Evolutionary conservation across 53 echinoderm and acorn worm species (phyloP).

Genomic region (Henricia sp.): DNA sequence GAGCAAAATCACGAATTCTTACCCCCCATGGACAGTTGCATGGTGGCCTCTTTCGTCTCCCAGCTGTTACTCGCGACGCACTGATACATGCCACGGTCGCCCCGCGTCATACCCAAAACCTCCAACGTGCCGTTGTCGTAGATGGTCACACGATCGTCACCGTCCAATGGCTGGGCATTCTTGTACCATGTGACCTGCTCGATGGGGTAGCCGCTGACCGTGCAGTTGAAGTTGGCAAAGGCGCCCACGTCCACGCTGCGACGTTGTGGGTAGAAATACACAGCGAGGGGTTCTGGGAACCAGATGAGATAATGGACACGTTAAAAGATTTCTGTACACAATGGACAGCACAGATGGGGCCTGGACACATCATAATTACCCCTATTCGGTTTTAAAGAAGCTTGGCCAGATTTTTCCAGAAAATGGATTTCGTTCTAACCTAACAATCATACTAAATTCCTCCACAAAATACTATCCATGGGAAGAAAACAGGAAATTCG

Average conservation of each 20-base stretch:
- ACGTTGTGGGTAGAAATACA: constrained; percentile 93
- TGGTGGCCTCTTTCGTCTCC: constrained; percentile 95
- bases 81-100: constrained; percentile 95
- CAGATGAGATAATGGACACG: too few species aligned
- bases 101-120: constrained; percentile 89
- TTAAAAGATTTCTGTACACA: too few species aligned
- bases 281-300: constrained; percentile 81
- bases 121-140: constrained; percentile 94
- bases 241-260: constrained; percentile 95
- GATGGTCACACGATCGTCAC: constrained; percentile 86
- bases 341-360: too few species aligned
- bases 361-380: too few species aligned
- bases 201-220: constrained; percentile 89
- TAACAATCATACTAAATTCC: too few species aligned
- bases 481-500: too few species aligned
- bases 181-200: constrained; percentile 94
- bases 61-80: constrained; percentile 91
- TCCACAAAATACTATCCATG: too few species aligned
- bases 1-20: constrained; percentile 1
- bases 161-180: constrained; percentile 92
- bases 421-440: too few species aligned
- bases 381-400: too few species aligned
- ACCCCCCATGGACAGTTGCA: constrained; percentile 98
- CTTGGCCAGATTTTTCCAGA: too few species aligned
- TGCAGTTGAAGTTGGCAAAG: constrained; percentile 95